Evolutionary conservation across 1,140 invertebrate species (phyloP), one percentile per base, ranked within the genome.

Genomic region (Adoxophyes honmai): DNA sequence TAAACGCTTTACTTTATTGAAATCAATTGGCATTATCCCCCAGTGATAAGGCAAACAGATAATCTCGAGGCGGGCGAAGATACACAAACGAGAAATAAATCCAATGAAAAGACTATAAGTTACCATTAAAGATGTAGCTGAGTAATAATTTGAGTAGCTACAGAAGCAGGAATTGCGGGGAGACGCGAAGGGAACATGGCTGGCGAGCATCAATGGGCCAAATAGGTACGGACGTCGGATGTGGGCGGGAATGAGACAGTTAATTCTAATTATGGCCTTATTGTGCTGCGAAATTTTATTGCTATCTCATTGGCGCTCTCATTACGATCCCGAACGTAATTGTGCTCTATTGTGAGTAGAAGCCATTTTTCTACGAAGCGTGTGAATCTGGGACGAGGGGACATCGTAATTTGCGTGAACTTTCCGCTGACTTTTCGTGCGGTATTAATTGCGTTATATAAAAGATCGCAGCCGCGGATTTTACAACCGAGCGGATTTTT

Each of bases 251-350:
- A 80, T 73, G 82, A 85, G 80, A 88, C 82, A 85, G 85, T 88
- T 88, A 86, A 88, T 88, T 85, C 80, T 88, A 88, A 88, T 88
- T 86, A 88, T 78, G 73, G 67, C 68, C 57, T 75, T 81, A 86
- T 88, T 88, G 82, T 88, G 73, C 63, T 75, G 72, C 77, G 70
- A 80, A 82, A 85, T 81, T 86, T 88, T 88, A 88, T 86, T 75
- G 81, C 85, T 80, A 86, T 85, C 85, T 86, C 85, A 86, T 88
- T 85, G 83, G 81, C 69, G 71, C 73, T 64, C 72, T 86, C 77
- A 86, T 86, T 84, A 84, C 69, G 58, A 15, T 51, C 53, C 35
- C 58, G 59, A 53, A 51, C 75, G 78, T 88, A 88, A 88, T 88
- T 86, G 76, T 79, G 68, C 61, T 48, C 82, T 74, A 88, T 88